Evolutionary conservation across 1,140 invertebrate species (phyloP).

Genomic region (Frieseomelitta varia): DNA sequence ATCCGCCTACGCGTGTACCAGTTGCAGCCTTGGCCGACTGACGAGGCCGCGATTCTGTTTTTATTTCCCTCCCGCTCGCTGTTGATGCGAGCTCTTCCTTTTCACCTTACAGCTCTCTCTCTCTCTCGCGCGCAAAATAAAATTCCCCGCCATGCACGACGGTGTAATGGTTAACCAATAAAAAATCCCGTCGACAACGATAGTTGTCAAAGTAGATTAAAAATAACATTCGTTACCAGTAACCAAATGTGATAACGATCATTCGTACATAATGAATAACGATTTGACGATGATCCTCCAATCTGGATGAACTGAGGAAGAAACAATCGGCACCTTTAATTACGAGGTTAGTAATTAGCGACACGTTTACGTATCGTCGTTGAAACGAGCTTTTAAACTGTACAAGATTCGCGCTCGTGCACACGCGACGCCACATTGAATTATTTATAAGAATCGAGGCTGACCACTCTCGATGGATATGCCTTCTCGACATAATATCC

Average conservation of each 20-base stretch:
- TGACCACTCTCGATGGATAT: constrained; percentile 30
- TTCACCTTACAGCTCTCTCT: constrained; percentile 37
- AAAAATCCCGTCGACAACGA: not conserved
- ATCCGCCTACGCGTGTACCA: constrained; percentile 39
- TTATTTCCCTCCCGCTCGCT: constrained; percentile 38
- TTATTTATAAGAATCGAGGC: constrained; percentile 62
- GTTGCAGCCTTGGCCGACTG: constrained; percentile 59
- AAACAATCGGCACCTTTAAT: too few relatives aligned
- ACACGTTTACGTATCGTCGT: not conserved
- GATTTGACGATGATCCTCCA: too few relatives aligned
- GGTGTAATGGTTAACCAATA: too few relatives aligned
- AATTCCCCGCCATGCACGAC: too few relatives aligned
- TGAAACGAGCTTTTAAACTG: constrained; percentile 32
- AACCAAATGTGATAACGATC: not conserved
- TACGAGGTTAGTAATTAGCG: too few relatives aligned
- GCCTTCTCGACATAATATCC: constrained; percentile 29
- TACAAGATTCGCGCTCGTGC: constrained; percentile 51
- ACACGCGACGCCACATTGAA: constrained; percentile 53
- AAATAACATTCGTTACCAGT: not conserved
- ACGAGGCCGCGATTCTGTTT: constrained; percentile 13
- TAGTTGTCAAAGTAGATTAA: not conserved
- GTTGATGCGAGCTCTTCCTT: constrained; percentile 42
- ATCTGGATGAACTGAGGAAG: too few relatives aligned
- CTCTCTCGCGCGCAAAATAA: too few relatives aligned
- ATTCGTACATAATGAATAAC: too few relatives aligned